Evolutionary conservation across 2,888 invertebrate species (phyloP).

Genomic region (Polydrusus pterygomalis): DNA sequence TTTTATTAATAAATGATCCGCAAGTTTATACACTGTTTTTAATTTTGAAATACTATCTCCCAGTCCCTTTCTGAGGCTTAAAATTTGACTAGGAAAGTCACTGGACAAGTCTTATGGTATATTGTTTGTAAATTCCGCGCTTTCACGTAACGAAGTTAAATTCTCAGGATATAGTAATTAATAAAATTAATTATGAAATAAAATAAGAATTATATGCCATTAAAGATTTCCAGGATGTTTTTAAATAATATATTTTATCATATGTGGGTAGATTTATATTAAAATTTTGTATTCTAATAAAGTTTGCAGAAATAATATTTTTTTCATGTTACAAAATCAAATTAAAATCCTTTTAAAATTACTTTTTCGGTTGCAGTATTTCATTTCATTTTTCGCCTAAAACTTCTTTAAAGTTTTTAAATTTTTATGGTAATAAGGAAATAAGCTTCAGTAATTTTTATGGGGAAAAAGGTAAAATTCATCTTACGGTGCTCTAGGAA

Average conservation of each 20-base stretch:
- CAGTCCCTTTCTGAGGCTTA: too few species aligned
- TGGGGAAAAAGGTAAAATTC: slow-evolving; percentile 7
- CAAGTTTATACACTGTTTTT: too few species aligned
- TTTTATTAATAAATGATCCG: too few species aligned
- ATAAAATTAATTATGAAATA: too few species aligned
- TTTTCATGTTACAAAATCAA: slow-evolving; percentile 14
- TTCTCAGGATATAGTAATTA: too few species aligned
- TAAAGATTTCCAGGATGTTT: background rate
- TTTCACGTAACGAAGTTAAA: too few species aligned
- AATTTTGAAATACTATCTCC: too few species aligned
- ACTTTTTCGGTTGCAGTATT: slow-evolving; percentile 31
- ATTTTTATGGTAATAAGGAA: slow-evolving; percentile 43
- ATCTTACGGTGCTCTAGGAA: slow-evolving; percentile 24
- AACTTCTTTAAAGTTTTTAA: slow-evolving; percentile 34
- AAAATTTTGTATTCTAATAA: slow-evolving; percentile 1
- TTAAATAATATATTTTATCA: background rate
- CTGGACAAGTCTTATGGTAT: too few species aligned
- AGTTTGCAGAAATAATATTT: background rate
- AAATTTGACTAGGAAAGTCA: too few species aligned
- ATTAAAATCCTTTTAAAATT: slow-evolving; percentile 32
- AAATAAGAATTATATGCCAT: too few species aligned
- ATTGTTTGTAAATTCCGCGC: too few species aligned
- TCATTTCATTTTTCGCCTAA: slow-evolving; percentile 25
- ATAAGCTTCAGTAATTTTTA: slow-evolving; percentile 33
- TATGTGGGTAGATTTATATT: background rate